Evolutionary conservation across 2,113 vertebrate species (phyloP), one percentile per base, ranked within the genome.

Genomic region (Ahaetulla prasina): DNA sequence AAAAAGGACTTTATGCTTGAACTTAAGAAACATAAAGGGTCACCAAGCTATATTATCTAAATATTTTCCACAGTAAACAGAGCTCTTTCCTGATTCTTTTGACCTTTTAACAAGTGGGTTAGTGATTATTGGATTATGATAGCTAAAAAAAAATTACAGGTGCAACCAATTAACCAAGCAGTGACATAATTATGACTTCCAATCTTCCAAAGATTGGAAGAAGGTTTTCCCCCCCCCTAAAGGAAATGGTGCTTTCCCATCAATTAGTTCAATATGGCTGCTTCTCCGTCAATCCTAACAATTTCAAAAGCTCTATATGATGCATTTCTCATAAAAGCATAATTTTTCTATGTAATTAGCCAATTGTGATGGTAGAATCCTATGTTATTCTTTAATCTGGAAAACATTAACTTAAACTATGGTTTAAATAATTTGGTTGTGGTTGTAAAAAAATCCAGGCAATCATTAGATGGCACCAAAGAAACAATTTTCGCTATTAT

Each of bases 131-230:
- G 97, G 97, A 97, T 98, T 98, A 97, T 96, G 95, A 96, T 96
- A 97, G 94, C 97, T 97, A 98, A 97, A 96, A 63, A 97, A 98
- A 97, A 98, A 96, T 97, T 97, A 98, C 98, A 98, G 97, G 98
- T 98, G 98, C 97, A 98, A 96, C 97, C 97, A 98, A 98, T 98
- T 98, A 98, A 96, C 63, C 55, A 93, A 95, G 53, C 94, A 96
- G 93, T 97, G 96, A 97, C 2, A 92, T 96, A 95, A 95, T 94
- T 43, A 94, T 93, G 94, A 97, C 96, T 97, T 97, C 90, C 92
- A 94, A 93, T 96, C 93, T 95, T 95, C 94, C 95, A 95, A n/a
- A 94, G 30, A 68, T 35, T 68, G 30, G 12, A 86, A 80, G 74
- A 22, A 43, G 52, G 45, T 7, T 53, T 18, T 52, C 89, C 93